A percentile compares a stretch with the other conserved stretches of the same genome.
These are phyloP conservation scores for Meloidogyne floridensis DNA, from an alignment of 1,140 invertebrate genomes.

Conservation along the genomic window DNA sequence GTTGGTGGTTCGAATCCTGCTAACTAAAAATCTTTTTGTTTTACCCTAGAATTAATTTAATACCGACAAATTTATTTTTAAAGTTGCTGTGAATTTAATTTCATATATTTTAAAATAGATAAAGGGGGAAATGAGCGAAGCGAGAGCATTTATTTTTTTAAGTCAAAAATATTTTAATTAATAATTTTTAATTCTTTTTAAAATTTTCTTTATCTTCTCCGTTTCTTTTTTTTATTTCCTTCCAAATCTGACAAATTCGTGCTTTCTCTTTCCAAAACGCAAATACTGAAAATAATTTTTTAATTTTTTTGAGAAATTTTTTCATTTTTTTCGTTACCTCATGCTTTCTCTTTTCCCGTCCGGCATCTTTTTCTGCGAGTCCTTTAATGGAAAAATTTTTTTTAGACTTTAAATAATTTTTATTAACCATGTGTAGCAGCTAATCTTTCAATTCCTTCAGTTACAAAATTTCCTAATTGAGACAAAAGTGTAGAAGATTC, in stretches of 20 bases:
- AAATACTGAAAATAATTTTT: constrained; percentile 41
- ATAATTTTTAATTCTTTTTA: background rate
- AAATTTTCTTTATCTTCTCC: background rate
- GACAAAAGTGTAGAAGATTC: constrained; percentile 55
- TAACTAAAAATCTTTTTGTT: background rate
- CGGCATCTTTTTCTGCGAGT: constrained; percentile 11
- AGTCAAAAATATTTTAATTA: too few species aligned
- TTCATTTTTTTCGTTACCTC: constrained; percentile 31
- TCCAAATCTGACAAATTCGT: constrained; percentile 55
- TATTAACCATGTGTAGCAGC: constrained; percentile 51
- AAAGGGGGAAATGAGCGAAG: background rate
- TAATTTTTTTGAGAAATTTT: background rate
- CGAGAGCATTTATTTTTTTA: background rate
- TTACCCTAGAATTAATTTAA: background rate
- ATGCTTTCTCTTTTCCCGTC: constrained; percentile 58
- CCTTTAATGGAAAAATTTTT: constrained; percentile 17
- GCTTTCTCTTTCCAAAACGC: constrained; percentile 62
- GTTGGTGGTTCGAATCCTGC: background rate
- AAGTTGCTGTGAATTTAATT: background rate
- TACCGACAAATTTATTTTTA: too few species aligned
- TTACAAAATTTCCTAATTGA: constrained; percentile 60
- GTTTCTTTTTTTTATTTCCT: background rate
- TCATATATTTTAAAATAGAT: background rate
- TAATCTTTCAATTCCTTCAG: constrained; percentile 58
- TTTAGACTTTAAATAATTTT: background rate